phyloP scores from a whole-genome alignment of 1,140 invertebrate genomes.

The Drosophila parvula region DNA sequence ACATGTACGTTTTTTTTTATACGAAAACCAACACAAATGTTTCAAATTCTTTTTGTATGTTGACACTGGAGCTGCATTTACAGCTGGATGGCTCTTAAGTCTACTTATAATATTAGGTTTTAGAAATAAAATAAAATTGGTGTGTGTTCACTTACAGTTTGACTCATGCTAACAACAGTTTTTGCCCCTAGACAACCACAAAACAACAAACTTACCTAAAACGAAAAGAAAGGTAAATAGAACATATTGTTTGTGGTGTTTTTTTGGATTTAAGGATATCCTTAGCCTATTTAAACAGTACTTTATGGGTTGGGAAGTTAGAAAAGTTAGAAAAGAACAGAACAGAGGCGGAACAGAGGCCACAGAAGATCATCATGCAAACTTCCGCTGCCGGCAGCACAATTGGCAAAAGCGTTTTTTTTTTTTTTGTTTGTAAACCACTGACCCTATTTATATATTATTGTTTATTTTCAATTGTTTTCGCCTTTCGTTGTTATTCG shows the following conservation, averaged over 20 bases:
- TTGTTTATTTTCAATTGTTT: conserved; percentile 42
- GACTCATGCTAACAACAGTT: conserved; percentile 65
- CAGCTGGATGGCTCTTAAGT: conserved; percentile 39
- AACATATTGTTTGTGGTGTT: conserved; percentile 26
- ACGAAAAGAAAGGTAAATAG: conserved; percentile 49
- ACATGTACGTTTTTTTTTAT: conserved; percentile 21
- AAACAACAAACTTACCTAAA: conserved; percentile 76
- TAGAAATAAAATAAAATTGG: conserved; percentile 10
- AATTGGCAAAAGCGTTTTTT: conserved; percentile 20
- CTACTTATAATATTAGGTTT: conserved; percentile 38
- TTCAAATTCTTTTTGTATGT: conserved; percentile 30
- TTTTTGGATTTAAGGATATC: conserved; percentile 23
- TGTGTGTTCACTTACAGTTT: conserved; percentile 68
- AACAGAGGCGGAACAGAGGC: not conserved
- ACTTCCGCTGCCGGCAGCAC: conserved; percentile 39
- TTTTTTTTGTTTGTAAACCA: conserved; percentile 24
- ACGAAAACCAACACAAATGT: conserved; percentile 37
- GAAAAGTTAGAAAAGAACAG: not conserved
- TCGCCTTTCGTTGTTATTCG: conserved; percentile 19
- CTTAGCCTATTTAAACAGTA: conserved; percentile 38
- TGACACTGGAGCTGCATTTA: conserved; percentile 27
- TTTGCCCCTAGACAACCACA: conserved; percentile 49
- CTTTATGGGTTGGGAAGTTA: conserved; percentile 7
- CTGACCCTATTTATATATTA: conserved; percentile 31
- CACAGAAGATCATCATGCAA: conserved; percentile 29